Evolutionary conservation across 2,113 vertebrate species (phyloP).

Genomic region (Haemorhous mexicanus): DNA sequence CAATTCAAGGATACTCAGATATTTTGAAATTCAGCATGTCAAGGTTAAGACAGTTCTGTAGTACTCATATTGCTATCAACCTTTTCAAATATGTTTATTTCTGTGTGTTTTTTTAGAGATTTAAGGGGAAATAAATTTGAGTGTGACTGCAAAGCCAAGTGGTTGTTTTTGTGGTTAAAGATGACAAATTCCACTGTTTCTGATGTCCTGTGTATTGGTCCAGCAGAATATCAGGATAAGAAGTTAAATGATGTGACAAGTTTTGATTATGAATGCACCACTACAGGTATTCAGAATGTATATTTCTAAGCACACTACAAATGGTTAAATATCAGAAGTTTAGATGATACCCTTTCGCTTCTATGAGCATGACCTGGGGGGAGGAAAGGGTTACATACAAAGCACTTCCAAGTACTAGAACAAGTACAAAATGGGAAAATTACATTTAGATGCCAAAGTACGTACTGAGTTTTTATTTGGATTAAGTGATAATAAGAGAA

Average conservation of each 20-base stretch:
- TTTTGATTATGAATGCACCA: constrained; percentile 91
- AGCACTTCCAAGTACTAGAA: not conserved
- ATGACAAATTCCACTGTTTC: constrained; percentile 97
- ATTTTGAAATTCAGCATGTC: constrained; percentile 10
- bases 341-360: not conserved
- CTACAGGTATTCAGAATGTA: constrained; percentile 82
- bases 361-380: not conserved
- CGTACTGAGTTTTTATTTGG: constrained; percentile 12
- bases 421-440: constrained; percentile 10
- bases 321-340: not conserved
- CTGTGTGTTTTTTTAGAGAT: constrained; percentile 80
- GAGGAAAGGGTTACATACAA: not conserved
- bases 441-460: not conserved
- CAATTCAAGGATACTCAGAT: not conserved
- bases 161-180: constrained; percentile 95
- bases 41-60: constrained; percentile 27
- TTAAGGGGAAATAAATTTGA: constrained; percentile 95
- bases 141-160: constrained; percentile 97
- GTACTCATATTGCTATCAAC: constrained; percentile 3
- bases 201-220: constrained; percentile 88
- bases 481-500: constrained; percentile 31
- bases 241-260: constrained; percentile 90
- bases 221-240: constrained; percentile 92
- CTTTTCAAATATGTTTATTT: constrained; percentile 48
- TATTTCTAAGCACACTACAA: constrained; percentile 56